Percentiles rank a stretch among this genome's conserved stretches.
Evolutionary conservation across 2,797 vertebrate genomes (phyloP).

Genomic region (Onychomys leucogaster): DNA sequence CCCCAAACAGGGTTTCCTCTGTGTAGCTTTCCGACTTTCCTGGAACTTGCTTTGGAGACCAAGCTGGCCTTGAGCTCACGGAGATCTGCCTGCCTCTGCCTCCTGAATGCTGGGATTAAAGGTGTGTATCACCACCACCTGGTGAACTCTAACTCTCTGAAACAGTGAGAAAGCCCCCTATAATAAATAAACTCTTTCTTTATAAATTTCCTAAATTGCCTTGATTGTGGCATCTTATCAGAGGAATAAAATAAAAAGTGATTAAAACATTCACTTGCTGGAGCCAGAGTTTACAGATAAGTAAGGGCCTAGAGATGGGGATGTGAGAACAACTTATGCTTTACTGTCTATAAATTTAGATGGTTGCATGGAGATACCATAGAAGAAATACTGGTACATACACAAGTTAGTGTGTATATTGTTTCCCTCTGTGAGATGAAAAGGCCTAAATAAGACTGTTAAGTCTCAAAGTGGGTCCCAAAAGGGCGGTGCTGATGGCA

Average conservation of each 20-base stretch:
- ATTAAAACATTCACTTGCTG: not conserved
- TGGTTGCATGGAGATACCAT: not conserved
- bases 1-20: too few species aligned
- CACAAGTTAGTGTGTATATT: not conserved
- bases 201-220: too few species aligned
- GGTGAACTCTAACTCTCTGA: not conserved
- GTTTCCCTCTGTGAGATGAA: not conserved
- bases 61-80: too few species aligned
- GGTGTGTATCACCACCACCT: too few species aligned
- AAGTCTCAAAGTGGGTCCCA: not conserved
- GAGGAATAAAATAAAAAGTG: too few species aligned
- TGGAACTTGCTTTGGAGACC: too few species aligned
- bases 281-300: not conserved
- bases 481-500: not conserved
- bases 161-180: not conserved
- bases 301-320: not conserved
- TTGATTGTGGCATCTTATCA: too few species aligned
- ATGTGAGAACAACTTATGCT: not conserved
- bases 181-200: not conserved
- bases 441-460: not conserved
- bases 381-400: not conserved
- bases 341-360: not conserved
- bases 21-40: too few species aligned
- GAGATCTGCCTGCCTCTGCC: too few species aligned
- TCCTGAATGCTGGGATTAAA: too few species aligned